Evolutionary conservation across 2,888 invertebrate species (phyloP).

Genomic region (Rhamnusium bicolor): DNA sequence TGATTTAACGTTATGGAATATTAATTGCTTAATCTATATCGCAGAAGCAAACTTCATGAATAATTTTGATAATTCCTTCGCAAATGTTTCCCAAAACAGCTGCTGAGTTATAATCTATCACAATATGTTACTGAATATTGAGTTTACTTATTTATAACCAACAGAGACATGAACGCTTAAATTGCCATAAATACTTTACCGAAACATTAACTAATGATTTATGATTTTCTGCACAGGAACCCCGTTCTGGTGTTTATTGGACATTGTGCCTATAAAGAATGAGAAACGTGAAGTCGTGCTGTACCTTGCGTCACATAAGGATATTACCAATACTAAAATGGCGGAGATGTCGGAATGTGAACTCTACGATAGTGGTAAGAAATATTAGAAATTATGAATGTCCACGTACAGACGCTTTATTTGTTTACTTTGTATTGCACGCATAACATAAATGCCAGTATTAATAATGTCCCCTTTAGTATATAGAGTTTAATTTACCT

Average conservation of each 20-base stretch:
- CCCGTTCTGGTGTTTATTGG: conserved; percentile 96
- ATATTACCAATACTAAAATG: conserved; percentile 94
- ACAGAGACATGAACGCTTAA: neutral
- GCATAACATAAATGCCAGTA: neutral
- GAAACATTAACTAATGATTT: neutral
- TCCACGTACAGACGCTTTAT: conserved; percentile 46
- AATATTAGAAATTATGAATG: conserved; percentile 54
- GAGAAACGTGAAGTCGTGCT: conserved; percentile 97
- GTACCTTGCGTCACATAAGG: conserved; percentile 96
- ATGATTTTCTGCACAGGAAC: conserved; percentile 76
- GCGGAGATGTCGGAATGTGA: conserved; percentile 88
- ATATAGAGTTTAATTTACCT: no score
- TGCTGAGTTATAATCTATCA: neutral
- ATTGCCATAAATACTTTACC: neutral
- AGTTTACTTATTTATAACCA: neutral
- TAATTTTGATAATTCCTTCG: neutral
- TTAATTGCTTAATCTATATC: neutral
- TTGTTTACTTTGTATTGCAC: conserved; percentile 17
- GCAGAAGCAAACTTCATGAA: neutral
- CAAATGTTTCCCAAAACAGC: neutral
- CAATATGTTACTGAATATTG: neutral
- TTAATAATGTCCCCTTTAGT: no score
- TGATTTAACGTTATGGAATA: no score
- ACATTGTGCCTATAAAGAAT: conserved; percentile 98
- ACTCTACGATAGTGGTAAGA: conserved; percentile 90